phyloP scores from a whole-genome alignment of 2,113 vertebrate genomes.

The Pomatorhinus ruficollis region DNA sequence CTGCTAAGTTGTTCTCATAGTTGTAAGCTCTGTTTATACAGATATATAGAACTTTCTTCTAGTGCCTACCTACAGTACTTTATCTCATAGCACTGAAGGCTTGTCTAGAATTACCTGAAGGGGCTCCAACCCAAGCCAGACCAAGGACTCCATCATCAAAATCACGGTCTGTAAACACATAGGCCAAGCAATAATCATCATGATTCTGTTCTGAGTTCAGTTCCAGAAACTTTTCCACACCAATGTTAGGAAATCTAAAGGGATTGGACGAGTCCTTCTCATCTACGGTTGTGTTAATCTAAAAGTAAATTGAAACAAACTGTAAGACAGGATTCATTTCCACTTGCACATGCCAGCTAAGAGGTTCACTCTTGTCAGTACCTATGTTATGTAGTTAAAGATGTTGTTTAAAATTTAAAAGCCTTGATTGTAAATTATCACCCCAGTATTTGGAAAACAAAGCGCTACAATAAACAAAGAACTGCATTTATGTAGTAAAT shows the following conservation, averaged over 20 bases:
- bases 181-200: constrained; percentile 97
- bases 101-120: constrained; percentile 83
- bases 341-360: not conserved
- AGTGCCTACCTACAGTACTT: not conserved
- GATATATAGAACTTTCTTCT: too few relatives aligned
- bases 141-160: constrained; percentile 98
- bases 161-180: constrained; percentile 97
- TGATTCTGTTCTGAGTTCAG: constrained; percentile 98
- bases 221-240: constrained; percentile 97
- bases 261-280: constrained; percentile 92
- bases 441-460: not conserved
- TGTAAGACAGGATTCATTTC: not conserved
- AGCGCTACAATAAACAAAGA: not conserved
- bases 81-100: not conserved
- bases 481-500: not conserved
- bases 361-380: not conserved
- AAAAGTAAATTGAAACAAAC: constrained; percentile 52
- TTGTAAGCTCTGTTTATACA: not conserved
- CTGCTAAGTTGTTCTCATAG: not conserved
- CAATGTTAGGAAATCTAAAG: constrained; percentile 97
- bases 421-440: not conserved
- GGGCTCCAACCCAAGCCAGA: constrained; percentile 97
- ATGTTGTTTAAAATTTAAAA: not conserved
- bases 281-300: constrained; percentile 94
- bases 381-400: not conserved